phyloP scores from a whole-genome alignment of 2,888 invertebrate species.

The Sialis lutaria region DNA sequence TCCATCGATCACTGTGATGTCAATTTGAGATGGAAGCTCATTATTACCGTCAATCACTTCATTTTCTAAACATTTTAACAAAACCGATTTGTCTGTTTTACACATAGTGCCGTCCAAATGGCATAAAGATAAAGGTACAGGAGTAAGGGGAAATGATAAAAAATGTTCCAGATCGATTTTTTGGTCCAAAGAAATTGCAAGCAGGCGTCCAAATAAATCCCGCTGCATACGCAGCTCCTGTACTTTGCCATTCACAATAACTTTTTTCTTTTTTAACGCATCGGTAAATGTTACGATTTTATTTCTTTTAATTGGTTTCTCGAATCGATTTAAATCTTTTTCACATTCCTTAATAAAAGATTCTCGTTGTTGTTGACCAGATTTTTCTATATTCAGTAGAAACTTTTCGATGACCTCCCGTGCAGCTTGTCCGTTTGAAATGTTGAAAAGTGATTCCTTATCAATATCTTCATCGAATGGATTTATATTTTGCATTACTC shows the following conservation, averaged over 20 bases:
- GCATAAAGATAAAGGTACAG: background rate
- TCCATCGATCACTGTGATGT: constrained; percentile 12
- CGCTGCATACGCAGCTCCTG: constrained; percentile 1
- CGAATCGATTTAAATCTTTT: background rate
- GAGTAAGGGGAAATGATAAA: background rate
- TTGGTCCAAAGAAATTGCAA: background rate
- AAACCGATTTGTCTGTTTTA: background rate
- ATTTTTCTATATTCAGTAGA: background rate
- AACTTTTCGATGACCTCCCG: too few relatives aligned
- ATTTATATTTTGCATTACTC: too few relatives aligned
- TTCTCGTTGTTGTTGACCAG: too few relatives aligned
- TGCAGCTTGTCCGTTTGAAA: too few relatives aligned
- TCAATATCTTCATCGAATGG: too few relatives aligned
- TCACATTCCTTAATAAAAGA: constrained; percentile 2
- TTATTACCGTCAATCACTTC: too few relatives aligned
- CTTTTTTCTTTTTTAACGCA: background rate
- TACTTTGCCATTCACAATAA: background rate
- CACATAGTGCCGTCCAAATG: background rate
- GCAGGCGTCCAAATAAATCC: constrained; percentile 1
- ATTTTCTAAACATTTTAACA: background rate
- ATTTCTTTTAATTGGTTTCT: constrained; percentile 1
- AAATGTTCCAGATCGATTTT: background rate
- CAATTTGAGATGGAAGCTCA: background rate
- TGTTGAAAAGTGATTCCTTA: too few relatives aligned
- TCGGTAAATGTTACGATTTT: too few relatives aligned